Base-by-base conservation (phyloP, 2,113 vertebrate genomes). In the Chlamydotis undulata region DNA sequence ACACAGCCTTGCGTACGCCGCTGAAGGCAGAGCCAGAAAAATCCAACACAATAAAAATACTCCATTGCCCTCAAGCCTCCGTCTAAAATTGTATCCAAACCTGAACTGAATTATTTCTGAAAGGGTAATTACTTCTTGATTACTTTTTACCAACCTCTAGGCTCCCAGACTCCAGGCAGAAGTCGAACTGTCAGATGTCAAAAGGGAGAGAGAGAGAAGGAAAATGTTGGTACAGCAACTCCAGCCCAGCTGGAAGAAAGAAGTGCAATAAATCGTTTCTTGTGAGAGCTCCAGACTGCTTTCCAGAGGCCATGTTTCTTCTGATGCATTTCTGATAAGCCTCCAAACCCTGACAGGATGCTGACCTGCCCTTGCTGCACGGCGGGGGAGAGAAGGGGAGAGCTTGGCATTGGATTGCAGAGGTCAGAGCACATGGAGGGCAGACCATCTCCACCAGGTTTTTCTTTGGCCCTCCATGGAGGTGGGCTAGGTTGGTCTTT, bases 81-180 rank as follows among this genome's bases (percentile, higher is more conserved):
- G 7, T 73, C 57, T 78, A 87, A 92, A 96, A 93, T 83, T 94
- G 74, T 73, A 92, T 87, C 90, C 86, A 97, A 92, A 93, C 86
- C 56, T 80, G 85, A 92, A 83, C 24, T 89, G 90, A 96, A 94
- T 95, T 93, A 94, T 95, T 95, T 96, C 83, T 95, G 73, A 93
- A 91, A 87, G 65, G 33, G 50, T 94, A 96, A 93, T 95, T 92
- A 94, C 73, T 95, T 96, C 76, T 90, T 97, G 95, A 97, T 94
- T 95, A 76, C 80, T 94, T 94, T 94, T 96, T 78, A 84, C 92
- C 94, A 96, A 92, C 68, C 61, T 90, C 60, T 94, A 94, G 88
- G 92, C 90, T 97, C 50, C 65, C 69, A 90, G 80, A 64, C 86
- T 96, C 64, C 88, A 89, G 88, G 88, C 83, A 91, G 79, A 87